Base-by-base conservation (phyloP, 1,140 invertebrate genomes). In the Scaptomyza graminum region DNA sequence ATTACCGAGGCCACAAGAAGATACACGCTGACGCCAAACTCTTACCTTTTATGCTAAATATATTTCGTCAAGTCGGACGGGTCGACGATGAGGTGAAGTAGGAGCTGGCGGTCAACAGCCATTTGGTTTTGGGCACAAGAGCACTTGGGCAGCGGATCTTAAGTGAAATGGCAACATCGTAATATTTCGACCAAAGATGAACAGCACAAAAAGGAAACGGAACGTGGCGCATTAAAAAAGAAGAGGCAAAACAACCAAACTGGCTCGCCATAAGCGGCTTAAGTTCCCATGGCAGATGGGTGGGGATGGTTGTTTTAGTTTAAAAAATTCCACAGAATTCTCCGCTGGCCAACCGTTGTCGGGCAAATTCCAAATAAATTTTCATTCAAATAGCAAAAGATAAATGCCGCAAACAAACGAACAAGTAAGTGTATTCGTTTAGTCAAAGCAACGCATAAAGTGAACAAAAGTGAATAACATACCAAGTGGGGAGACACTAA, bases 21-120 rank as follows among this genome's bases (percentile, higher is more conserved):
- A 22, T 22, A 22, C 18, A 22, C 18, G 18, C 18, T 2, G 18
- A 22, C 61, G 55, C 25, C 77, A 69, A 50, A 47, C 59, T 49
- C 63, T 76, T 65, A 85, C 82, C 83, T 88, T 87, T 87, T 87
- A 87, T 87, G 82, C 82, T 87, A 87, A 87, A 87, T 87, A 87
- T 87, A 82, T 59, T 5, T 28, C 15, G 25, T 12, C n/a, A 59
- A 41, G n/a, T 41, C 13, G 34, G 4, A n/a, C 11, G 5, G 31
- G 16, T 13, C 16, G 22, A 0, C 55, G 51, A 51, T 22, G n/a
- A n/a, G 18, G 18, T 2, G 18, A 2, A 22, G 18, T 2, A 3
- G 18, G 6, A 28, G 28, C 5, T 5, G 50, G 37, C 73, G 46
- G 64, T 66, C 56, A 76, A 61, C 74, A 72, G 82, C 72, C 77